Evolutionary conservation across 2,797 vertebrate genomes (phyloP).

Genomic region (Sebastes alutus): DNA sequence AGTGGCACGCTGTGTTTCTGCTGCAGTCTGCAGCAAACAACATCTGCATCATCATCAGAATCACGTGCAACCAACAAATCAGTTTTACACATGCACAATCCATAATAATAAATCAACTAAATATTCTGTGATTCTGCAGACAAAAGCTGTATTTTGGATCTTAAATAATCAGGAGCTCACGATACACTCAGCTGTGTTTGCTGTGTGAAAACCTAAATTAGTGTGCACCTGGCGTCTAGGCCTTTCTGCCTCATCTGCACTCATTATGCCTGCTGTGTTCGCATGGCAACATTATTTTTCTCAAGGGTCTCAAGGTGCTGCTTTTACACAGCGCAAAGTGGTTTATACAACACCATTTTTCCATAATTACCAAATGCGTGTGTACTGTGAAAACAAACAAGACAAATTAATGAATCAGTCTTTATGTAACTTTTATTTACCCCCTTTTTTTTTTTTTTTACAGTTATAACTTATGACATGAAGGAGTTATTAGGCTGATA

Average conservation of each 20-base stretch:
- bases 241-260: conserved; percentile 26
- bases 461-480: background rate
- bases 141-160: background rate
- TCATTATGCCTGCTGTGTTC: conserved; percentile 34
- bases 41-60: conserved; percentile 39
- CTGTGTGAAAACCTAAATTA: conserved; percentile 1
- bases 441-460: background rate
- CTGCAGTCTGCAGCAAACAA: conserved; percentile 61
- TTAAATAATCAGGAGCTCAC: background rate
- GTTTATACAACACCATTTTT: conserved; percentile 5
- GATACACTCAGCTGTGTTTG: background rate
- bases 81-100: background rate
- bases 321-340: background rate
- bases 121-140: background rate
- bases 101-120: background rate
- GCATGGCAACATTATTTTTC: background rate
- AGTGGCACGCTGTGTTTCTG: conserved; percentile 39
- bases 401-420: background rate
- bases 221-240: conserved; percentile 28
- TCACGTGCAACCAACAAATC: background rate
- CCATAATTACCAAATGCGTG: conserved; percentile 2
- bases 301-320: conserved; percentile 2
- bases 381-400: conserved; percentile 29
- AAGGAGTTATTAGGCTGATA: background rate
- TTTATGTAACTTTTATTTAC: conserved; percentile 50